These are phyloP conservation scores for Zaprionus africanus DNA, from an alignment of 1,140 invertebrate genomes.

Conservation along the genomic window DNA sequence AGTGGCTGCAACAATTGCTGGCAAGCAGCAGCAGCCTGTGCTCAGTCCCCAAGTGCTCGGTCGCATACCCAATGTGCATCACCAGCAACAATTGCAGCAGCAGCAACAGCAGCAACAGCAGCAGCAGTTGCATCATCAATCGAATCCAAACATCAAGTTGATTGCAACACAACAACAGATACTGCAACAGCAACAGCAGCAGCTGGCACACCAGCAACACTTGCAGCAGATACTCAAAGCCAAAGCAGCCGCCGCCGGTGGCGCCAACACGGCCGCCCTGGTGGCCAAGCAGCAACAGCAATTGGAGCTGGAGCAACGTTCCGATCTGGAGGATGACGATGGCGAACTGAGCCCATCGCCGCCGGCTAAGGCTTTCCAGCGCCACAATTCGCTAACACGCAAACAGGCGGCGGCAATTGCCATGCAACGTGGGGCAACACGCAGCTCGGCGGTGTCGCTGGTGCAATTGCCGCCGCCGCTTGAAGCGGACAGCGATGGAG, in stretches of 20 bases:
- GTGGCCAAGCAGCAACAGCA: constrained; percentile 76
- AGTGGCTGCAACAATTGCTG: constrained; percentile 23
- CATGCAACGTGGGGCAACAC: constrained; percentile 84
- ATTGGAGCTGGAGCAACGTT: constrained; percentile 74
- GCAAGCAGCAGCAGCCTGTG: constrained; percentile 44
- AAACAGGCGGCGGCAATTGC: constrained; percentile 86
- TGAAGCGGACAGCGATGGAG: constrained; percentile 88
- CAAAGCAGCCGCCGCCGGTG: constrained; percentile 74
- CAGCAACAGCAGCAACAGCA: constrained; percentile 33
- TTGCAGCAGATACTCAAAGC: constrained; percentile 80
- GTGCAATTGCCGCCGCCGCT: constrained; percentile 92
- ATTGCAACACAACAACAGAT: constrained; percentile 80
- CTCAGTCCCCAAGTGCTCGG: constrained; percentile 67
- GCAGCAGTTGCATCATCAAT: constrained; percentile 58
- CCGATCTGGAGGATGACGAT: constrained; percentile 81
- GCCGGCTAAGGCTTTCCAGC: constrained; percentile 85
- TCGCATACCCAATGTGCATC: constrained; percentile 71
- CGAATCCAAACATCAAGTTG: constrained; percentile 76
- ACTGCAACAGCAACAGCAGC: constrained; percentile 78
- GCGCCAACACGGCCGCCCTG: constrained; percentile 71
- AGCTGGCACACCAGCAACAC: constrained; percentile 79
- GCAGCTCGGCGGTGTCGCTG: constrained; percentile 88
- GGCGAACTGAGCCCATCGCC: constrained; percentile 83
- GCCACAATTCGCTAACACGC: constrained; percentile 86
- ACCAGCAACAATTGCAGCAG: constrained; percentile 47